Evolutionary conservation across 2,797 vertebrate genomes (phyloP).

Genomic region (Macropus fuliginosus): DNA sequence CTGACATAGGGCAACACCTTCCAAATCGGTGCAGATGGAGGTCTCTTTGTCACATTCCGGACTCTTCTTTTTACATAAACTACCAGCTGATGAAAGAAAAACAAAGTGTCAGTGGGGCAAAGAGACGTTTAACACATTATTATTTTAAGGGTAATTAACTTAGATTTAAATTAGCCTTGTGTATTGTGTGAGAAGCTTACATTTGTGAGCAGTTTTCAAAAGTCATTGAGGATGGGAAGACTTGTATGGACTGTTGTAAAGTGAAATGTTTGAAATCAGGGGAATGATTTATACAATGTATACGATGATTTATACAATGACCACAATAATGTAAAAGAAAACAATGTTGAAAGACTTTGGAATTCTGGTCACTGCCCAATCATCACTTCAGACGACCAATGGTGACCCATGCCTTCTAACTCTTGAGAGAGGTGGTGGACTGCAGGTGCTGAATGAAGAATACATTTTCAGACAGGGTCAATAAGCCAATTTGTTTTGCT

Average conservation of each 20-base stretch:
- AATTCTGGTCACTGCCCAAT: not conserved
- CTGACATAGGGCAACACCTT: slow-evolving; percentile 89
- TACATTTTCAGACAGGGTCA: not conserved
- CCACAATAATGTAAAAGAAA: not conserved
- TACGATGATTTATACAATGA: not conserved
- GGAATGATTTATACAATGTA: not conserved
- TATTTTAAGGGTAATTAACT: not conserved
- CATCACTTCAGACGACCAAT: not conserved
- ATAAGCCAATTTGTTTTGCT: not conserved
- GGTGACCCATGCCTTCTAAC: not conserved
- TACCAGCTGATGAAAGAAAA: slow-evolving; percentile 87
- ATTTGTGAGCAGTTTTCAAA: slow-evolving; percentile 1
- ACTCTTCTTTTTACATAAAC: slow-evolving; percentile 90
- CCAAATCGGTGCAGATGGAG: slow-evolving; percentile 89
- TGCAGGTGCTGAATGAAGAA: not conserved
- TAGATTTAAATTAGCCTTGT: slow-evolving; percentile 4
- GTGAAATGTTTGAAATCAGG: not conserved
- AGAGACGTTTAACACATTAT: slow-evolving; percentile 16
- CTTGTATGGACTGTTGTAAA: not conserved
- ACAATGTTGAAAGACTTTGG: not conserved
- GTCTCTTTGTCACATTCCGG: slow-evolving; percentile 91
- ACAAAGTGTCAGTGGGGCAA: slow-evolving; percentile 31
- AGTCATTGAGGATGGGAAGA: not conserved
- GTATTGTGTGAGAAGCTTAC: not conserved
- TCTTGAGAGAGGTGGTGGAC: not conserved